Base-by-base conservation (phyloP, 2,797 vertebrate species). In the Gallinago stenura region DNA sequence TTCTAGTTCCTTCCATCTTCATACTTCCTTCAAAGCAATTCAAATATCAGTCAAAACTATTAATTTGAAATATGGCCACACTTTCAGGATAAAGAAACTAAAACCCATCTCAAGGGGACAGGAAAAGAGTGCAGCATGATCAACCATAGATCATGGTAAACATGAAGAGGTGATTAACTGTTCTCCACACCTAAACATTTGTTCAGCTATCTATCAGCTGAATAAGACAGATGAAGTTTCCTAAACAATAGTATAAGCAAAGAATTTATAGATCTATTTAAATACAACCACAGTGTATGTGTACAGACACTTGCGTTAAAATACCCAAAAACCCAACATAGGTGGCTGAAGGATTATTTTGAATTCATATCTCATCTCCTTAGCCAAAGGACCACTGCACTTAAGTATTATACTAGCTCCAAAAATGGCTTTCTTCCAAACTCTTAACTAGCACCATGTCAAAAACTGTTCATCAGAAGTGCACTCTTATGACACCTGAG, bases 351-450 rank as follows among this genome's bases (percentile, higher is more conserved):
- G n/a, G 6, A 24, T 70, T n/a, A 31, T 48, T 77, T 11, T 84
- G 24, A 79, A 89, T 79, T 72, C n/a, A 18, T 12, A 31, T 51
- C 50, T 58, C 24, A 57, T 73, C 69, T 78, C 28, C 43, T 69
- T 56, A 87, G 37, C 62, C 33, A 83, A 86, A 89, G 60, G 45
- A 87, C 21, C 41, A 64, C 45, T 92, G 85, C 81, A 83, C 4
- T 2, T 7, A 61, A 57, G 22, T 73, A 50, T 87, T 73, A 73
- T 25, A 68, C 2, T 30, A 46, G 48, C 45, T 89, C 26, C 11
- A 77, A 70, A 92, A 89, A 54, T 31, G 50, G 18, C 76, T 77
- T 81, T 90, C 43, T 81, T 86, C 85, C 85, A 90, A 68, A 89
- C 22, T 57, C 64, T 60, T 45, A 70, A 46, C 35, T 61, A 85